phyloP scores from a whole-genome alignment of 2,888 invertebrate genomes.

The Zootermopsis nevadensis region DNA sequence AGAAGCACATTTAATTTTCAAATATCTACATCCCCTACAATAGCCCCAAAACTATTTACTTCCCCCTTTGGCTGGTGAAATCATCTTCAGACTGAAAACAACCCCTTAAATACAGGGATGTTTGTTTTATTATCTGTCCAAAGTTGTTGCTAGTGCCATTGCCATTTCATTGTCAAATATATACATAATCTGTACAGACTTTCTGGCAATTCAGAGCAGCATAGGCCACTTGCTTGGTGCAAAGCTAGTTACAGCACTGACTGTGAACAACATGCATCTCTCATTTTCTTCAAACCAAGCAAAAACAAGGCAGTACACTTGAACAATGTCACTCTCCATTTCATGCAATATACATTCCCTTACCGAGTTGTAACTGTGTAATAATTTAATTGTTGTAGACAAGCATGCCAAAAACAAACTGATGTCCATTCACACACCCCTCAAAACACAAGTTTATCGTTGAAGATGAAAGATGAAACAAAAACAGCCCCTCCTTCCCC shows the following conservation, averaged over 20 bases:
- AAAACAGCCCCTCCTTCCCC: conserved; percentile 21
- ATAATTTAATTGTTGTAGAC: conserved; percentile 34
- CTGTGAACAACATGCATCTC: conserved; percentile 23
- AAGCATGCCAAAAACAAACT: conserved; percentile 33
- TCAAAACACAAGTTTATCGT: conserved; percentile 10
- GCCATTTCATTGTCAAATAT: conserved; percentile 24
- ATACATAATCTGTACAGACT: conserved; percentile 28
- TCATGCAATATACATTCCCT: neutral
- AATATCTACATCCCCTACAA: neutral
- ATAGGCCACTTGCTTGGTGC: conserved; percentile 27
- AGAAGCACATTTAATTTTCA: conserved; percentile 35
- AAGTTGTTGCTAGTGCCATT: conserved; percentile 17
- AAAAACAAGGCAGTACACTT: conserved; percentile 1
- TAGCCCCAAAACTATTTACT: neutral
- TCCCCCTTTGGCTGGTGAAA: conserved; percentile 5
- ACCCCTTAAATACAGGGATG: neutral
- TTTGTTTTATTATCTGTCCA: neutral
- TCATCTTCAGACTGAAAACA: conserved; percentile 12
- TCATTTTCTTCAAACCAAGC: conserved; percentile 8
- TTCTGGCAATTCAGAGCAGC: conserved; percentile 17
- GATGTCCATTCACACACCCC: conserved; percentile 38
- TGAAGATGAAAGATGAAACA: conserved; percentile 15
- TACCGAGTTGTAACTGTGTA: neutral
- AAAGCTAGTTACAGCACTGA: conserved; percentile 30
- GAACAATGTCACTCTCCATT: neutral